Percentiles rank a stretch among this genome's conserved stretches.
Evolutionary conservation across 2,797 vertebrate genomes (phyloP).

Genomic region (Carduelis carduelis): DNA sequence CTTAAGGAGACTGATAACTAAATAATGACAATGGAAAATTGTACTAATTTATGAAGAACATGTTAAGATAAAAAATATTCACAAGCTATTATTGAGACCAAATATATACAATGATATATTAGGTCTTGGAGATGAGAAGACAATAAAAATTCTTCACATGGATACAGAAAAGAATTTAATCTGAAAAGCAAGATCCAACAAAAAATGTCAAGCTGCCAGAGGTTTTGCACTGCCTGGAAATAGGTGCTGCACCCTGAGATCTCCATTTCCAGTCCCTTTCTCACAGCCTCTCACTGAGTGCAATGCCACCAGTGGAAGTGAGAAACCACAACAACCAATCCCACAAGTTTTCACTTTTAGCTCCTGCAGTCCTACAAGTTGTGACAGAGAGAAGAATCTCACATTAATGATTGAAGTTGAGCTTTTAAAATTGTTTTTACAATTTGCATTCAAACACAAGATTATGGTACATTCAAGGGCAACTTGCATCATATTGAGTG

Average conservation of each 20-base stretch:
- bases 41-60: background rate
- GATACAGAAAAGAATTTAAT: background rate
- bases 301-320: background rate
- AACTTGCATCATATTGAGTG: rapidly evolving
- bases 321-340: background rate
- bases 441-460: background rate
- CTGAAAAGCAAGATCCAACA: background rate
- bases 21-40: background rate
- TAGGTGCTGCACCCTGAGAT: background rate
- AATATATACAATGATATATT: background rate
- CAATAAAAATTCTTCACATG: background rate
- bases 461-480: background rate
- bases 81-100: background rate
- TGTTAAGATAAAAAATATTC: background rate
- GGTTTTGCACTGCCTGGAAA: background rate
- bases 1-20: background rate
- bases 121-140: background rate
- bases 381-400: background rate
- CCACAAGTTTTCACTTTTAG: background rate
- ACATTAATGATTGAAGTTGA: rapidly evolving
- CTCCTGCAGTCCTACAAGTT: background rate
- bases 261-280: background rate
- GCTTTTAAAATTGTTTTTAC: background rate
- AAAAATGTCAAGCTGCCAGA: background rate
- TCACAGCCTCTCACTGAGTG: rapidly evolving